Conservation (phyloP, 2,797 vertebrate species). For the Chelon labrosus region DNA sequence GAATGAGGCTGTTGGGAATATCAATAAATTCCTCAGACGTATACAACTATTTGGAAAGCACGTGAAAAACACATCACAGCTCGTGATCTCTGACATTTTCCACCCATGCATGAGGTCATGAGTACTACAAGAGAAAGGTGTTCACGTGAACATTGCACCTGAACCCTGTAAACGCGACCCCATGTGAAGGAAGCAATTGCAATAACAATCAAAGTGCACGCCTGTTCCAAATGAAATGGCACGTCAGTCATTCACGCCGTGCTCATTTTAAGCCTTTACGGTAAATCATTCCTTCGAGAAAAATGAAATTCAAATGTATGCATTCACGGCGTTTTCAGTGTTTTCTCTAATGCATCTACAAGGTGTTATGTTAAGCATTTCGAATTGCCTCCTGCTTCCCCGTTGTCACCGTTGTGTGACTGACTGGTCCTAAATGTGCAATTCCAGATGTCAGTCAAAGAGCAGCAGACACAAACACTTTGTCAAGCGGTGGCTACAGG, state of each 20-base stretch:
- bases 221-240: background rate
- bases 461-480: background rate
- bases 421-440: background rate
- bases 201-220: background rate
- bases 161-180: too few species aligned
- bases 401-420: background rate
- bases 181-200: too few species aligned
- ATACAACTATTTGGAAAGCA: too few species aligned
- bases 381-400: background rate
- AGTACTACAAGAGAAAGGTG: too few species aligned
- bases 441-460: background rate
- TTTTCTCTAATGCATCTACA: background rate
- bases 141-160: too few species aligned
- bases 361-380: background rate
- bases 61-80: too few species aligned
- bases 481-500: background rate
- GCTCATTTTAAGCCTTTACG: background rate
- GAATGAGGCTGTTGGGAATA: too few species aligned
- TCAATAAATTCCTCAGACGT: too few species aligned
- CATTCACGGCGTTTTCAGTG: background rate
- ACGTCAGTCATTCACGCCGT: background rate
- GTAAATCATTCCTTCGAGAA: background rate
- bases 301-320: background rate
- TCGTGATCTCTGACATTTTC: too few species aligned
- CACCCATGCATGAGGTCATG: too few species aligned